Base-by-base conservation (phyloP, 2,888 invertebrate species). In the Fragum whitleyi region DNA sequence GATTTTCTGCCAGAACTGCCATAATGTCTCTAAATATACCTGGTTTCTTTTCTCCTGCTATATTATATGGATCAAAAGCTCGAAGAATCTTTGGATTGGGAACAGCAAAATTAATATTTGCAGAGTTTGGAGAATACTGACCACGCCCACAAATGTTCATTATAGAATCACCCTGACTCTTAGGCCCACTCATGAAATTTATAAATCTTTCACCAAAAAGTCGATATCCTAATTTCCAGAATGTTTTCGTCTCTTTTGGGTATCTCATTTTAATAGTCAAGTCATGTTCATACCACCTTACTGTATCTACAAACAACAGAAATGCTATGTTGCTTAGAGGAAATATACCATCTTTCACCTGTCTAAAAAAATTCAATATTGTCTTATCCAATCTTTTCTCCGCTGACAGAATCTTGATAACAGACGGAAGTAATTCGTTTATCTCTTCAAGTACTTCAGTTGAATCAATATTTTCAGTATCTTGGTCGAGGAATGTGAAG, bases 311-410 rank as follows among this genome's bases (percentile, higher is more conserved):
- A 23, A 16, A 69, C n/a, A 69, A 51, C 1, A 51, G 68, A 9
- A 69, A 69, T 51, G 68, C 2, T 11, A 69, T 69, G 51, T 69
- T 69, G n/a, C 42, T 23, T 19, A 69, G n/a, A 26, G 68, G 68
- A 2, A 62, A 62, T 9, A 62, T n/a, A 11, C 32, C 62, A 1
- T 62, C 26, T 19, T 29, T n/a, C 7, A 62, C 62, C n/a, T 32
- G 29, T 62, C 29, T 23, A 23, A 57, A 14, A 47, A 47, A 47
- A 47, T 47, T 47, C 47, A 47, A 47, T 5, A 47, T 47, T 47
- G 47, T 47, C 14, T n/a, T 14, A 3, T 47, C 47, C 7, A 47
- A n/a, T 47, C 47, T 47, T 47, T 47, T 47, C 47, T 47, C 16
- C 16, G n/a, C n/a, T 19, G 47, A 47, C 2, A 47, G 47, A 9